Percentiles rank a stretch among this genome's conserved stretches.
phyloP scores from a whole-genome alignment of 2,113 vertebrate genomes.

The Podilymbus podiceps region DNA sequence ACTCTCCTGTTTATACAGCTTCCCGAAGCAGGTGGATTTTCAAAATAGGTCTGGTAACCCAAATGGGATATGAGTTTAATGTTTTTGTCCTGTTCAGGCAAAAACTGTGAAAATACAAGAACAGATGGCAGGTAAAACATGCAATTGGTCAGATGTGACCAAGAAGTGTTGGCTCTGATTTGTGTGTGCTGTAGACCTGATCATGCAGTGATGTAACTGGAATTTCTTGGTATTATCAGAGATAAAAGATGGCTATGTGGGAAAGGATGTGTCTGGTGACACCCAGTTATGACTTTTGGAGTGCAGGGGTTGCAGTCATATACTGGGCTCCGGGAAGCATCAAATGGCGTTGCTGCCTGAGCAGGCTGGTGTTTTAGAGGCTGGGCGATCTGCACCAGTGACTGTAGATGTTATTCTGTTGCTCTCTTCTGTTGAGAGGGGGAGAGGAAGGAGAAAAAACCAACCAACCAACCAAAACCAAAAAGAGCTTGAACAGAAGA shows the following conservation, averaged over 20 bases:
- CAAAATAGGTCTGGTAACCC: not conserved
- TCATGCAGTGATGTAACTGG: fast-evolving
- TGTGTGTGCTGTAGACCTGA: not conserved
- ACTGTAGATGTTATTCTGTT: not conserved
- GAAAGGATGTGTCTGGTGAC: not conserved
- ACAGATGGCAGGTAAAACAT: not conserved
- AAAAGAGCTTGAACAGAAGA: not conserved
- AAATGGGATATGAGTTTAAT: not conserved
- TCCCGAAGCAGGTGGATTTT: not conserved
- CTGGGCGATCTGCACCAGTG: not conserved
- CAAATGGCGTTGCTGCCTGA: not conserved
- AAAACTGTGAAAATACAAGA: not conserved
- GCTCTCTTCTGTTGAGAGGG: not conserved
- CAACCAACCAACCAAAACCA: no score
- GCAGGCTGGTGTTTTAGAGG: not conserved
- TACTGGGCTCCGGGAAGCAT: not conserved
- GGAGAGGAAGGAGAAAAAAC: not conserved
- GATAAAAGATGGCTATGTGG: not conserved
- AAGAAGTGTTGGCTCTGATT: not conserved
- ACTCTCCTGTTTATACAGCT: not conserved
- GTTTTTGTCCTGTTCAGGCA: not conserved
- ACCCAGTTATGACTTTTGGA: not conserved
- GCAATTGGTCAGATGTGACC: not conserved
- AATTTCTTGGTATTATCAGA: not conserved
- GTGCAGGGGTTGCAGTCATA: not conserved